Evolutionary conservation across 2,888 invertebrate species (phyloP).

Genomic region (Drosophila birchii): DNA sequence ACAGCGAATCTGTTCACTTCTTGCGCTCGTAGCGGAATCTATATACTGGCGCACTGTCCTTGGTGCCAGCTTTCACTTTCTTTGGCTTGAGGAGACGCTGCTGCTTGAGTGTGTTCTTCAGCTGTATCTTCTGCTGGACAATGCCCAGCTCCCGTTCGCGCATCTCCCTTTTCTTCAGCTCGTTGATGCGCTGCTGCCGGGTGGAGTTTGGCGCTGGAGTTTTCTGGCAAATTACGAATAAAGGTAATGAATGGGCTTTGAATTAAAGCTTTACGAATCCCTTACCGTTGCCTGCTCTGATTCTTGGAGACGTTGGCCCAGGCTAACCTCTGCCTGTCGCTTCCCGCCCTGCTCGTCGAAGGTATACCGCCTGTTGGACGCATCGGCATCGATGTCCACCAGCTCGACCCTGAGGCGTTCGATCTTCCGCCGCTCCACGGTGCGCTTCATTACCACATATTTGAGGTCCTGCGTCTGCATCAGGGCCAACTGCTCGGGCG

Average conservation of each 20-base stretch:
- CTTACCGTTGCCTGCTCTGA: slow-evolving; percentile 84
- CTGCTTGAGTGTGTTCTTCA: slow-evolving; percentile 89
- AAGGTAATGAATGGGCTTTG: background rate
- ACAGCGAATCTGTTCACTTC: slow-evolving; percentile 79
- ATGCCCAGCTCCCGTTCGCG: slow-evolving; percentile 91
- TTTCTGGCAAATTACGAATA: background rate
- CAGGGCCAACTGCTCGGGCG: slow-evolving; percentile 92
- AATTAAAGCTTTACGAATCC: too few relatives aligned
- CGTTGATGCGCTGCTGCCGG: slow-evolving; percentile 88
- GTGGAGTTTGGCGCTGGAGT: slow-evolving; percentile 6
- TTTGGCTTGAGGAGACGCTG: slow-evolving; percentile 88
- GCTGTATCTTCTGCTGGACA: slow-evolving; percentile 91
- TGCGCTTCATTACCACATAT: slow-evolving; percentile 94
- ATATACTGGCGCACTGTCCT: slow-evolving; percentile 90
- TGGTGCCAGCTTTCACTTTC: slow-evolving; percentile 87
- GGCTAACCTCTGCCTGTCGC: slow-evolving; percentile 6
- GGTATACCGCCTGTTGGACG: slow-evolving; percentile 91
- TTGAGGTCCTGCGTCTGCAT: slow-evolving; percentile 97
- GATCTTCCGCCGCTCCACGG: slow-evolving; percentile 91
- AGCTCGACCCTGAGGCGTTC: slow-evolving; percentile 89
- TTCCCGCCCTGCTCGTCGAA: slow-evolving; percentile 89
- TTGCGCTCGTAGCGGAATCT: slow-evolving; percentile 93
- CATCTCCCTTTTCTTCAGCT: slow-evolving; percentile 90
- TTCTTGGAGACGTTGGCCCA: slow-evolving; percentile 88
- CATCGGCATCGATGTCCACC: slow-evolving; percentile 91